A percentile compares a stretch with the other conserved stretches of the same genome.
phyloP scores from a whole-genome alignment of 2,797 vertebrate species.

The Poecilia wingei region DNA sequence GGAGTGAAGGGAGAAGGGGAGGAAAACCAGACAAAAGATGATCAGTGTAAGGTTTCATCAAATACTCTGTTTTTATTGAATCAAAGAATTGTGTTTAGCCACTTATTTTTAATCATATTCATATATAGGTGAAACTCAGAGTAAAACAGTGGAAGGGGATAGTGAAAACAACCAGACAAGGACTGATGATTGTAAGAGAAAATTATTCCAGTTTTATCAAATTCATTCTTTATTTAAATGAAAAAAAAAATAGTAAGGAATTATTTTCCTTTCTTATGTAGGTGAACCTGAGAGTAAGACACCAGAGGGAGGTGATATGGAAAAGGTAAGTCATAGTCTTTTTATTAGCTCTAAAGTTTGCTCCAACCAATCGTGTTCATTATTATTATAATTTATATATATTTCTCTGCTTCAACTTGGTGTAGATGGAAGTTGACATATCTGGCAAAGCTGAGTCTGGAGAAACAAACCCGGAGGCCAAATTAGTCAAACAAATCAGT shows the following conservation, averaged over 20 bases:
- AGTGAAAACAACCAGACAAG: neutral
- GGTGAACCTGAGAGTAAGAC: conserved; percentile 47
- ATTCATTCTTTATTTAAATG: neutral
- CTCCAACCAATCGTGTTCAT: neutral
- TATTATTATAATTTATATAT: neutral
- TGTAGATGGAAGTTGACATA: conserved; percentile 47
- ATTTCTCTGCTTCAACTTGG: neutral
- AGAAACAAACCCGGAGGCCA: conserved; percentile 33
- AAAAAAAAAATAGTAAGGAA: neutral
- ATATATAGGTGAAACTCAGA: conserved; percentile 50
- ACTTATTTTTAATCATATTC: neutral
- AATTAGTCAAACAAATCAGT: conserved; percentile 71
- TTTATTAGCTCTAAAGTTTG: neutral
- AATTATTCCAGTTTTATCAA: neutral
- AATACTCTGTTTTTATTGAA: neutral
- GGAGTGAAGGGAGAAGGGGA: conserved; percentile 23
- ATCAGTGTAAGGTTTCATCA: conserved; percentile 15
- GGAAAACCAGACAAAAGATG: conserved; percentile 28
- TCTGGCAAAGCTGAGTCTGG: conserved; percentile 19
- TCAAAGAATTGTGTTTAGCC: neutral
- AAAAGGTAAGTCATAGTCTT: conserved; percentile 43
- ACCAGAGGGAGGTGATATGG: conserved; percentile 21
- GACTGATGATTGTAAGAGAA: neutral
- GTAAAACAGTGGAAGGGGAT: conserved; percentile 22
- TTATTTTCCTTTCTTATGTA: conserved; percentile 19